Percentiles rank a stretch among this genome's conserved stretches.
These are phyloP conservation scores for Physeter macrocephalus DNA, from an alignment of 2,113 vertebrate genomes.

Conservation along the genomic window DNA sequence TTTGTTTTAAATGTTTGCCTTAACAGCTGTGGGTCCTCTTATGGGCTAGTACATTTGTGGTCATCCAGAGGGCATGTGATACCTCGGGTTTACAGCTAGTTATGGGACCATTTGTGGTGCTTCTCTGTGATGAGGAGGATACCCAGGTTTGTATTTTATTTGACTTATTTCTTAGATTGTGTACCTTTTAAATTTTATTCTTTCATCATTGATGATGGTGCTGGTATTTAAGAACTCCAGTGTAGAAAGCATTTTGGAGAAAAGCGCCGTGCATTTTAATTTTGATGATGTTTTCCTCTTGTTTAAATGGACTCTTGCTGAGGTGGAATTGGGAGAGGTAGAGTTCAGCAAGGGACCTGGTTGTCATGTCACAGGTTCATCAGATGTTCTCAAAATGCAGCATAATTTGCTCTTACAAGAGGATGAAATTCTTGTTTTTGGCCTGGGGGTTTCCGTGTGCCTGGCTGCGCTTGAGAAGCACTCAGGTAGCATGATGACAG, in stretches of 20 bases:
- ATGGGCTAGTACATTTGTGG: not conserved
- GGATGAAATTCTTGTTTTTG: not conserved
- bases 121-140: not conserved
- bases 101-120: accelerated
- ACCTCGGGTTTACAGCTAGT: accelerated
- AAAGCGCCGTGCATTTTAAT: not conserved
- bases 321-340: not conserved
- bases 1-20: not conserved
- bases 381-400: not conserved
- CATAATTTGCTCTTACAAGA: not conserved
- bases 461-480: not conserved
- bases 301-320: not conserved
- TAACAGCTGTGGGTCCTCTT: not conserved
- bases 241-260: not conserved
- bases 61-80: not conserved
- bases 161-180: not conserved
- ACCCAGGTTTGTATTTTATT: not conserved
- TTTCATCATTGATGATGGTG: not conserved
- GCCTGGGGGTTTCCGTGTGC: not conserved
- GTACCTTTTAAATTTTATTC: not conserved
- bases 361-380: too few relatives aligned
- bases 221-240: not conserved
- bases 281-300: not conserved
- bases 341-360: too few relatives aligned
- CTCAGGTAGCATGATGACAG: not conserved